Conservation (phyloP, 2,113 vertebrate species). For the Leptobrachium ailaonicum region DNA sequence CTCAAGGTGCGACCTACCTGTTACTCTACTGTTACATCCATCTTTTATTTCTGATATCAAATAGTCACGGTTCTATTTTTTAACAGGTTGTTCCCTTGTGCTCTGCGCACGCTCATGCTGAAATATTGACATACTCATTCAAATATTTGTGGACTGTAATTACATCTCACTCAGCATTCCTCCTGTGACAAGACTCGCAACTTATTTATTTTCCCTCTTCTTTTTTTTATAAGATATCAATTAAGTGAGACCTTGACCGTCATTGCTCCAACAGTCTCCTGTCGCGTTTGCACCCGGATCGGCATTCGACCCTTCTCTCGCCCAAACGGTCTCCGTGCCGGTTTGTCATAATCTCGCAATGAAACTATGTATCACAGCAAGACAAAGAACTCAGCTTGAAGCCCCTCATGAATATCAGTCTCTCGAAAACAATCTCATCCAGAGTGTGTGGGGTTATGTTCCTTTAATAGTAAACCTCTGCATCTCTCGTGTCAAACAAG, state of each 20-base stretch:
- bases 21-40: no score
- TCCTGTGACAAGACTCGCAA: background rate
- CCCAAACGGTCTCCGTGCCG: constrained; percentile 4
- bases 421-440: constrained; percentile 32
- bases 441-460: constrained; percentile 19
- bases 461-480: constrained; percentile 24
- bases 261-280: background rate
- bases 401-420: constrained; percentile 28
- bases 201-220: background rate
- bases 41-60: background rate
- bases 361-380: constrained; percentile 1
- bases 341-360: constrained; percentile 6
- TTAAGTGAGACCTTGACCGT: background rate
- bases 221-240: background rate
- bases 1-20: no score
- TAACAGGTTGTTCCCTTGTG: background rate
- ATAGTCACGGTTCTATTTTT: background rate
- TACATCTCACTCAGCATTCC: background rate
- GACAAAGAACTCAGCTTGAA: constrained; percentile 24
- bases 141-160: constrained; percentile 6
- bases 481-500: constrained; percentile 5
- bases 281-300: background rate
- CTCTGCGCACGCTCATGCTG: background rate
- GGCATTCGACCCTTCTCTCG: background rate
- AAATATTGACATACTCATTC: background rate